These are phyloP conservation scores for Crocallis elinguaria DNA, from an alignment of 2,888 invertebrate species.

Conservation along the genomic window DNA sequence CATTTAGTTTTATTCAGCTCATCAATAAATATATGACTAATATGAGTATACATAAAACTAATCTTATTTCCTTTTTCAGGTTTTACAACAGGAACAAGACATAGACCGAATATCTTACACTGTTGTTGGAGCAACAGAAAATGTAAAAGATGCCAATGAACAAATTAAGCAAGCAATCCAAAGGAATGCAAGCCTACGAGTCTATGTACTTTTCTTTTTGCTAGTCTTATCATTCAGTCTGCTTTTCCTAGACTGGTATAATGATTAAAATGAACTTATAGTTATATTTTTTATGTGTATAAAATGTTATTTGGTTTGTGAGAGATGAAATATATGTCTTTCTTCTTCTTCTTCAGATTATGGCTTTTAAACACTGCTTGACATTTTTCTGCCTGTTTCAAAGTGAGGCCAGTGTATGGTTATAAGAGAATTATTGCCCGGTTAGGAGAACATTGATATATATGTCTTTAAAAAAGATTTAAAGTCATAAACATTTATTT, in stretches of 20 bases:
- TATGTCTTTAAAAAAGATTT: no score
- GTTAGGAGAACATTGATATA: no score
- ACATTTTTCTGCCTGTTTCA: no score
- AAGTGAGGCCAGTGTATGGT: no score
- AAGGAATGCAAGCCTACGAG: constrained; percentile 97
- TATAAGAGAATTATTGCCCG: no score
- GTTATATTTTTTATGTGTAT: not conserved
- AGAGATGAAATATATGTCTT: constrained; percentile 2
- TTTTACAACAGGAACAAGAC: constrained; percentile 96
- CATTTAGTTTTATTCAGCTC: no score
- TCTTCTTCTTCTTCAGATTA: no score
- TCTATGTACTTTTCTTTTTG: constrained; percentile 97
- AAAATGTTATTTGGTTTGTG: not conserved
- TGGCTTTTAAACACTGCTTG: no score
- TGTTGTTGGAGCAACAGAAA: constrained; percentile 96
- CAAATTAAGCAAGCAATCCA: constrained; percentile 98
- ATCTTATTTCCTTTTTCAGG: constrained; percentile 64
- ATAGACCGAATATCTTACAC: constrained; percentile 95
- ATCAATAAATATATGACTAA: no score
- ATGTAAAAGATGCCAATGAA: constrained; percentile 98
- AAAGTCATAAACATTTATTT: no score
- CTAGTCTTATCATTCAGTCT: constrained; percentile 98
- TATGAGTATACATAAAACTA: not conserved
- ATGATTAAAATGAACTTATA: constrained; percentile 84
- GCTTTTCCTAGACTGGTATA: constrained; percentile 99